Base-by-base conservation (phyloP, 2,113 vertebrate genomes). In the Mugil cephalus region DNA sequence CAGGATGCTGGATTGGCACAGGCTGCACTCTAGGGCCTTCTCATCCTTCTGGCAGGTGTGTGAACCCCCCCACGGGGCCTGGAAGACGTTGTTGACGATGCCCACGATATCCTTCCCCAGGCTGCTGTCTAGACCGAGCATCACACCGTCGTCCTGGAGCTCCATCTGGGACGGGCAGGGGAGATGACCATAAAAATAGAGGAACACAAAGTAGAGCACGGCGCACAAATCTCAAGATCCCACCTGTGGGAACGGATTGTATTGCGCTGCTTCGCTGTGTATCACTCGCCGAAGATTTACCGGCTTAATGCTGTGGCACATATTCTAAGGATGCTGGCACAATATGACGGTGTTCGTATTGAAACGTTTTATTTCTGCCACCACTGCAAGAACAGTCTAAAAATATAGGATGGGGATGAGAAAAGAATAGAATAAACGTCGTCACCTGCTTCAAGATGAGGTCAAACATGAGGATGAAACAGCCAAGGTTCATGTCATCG, bases 391-490 rank as follows among this genome's bases (percentile, higher is more conserved):
- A n/a, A n/a, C n/a, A n/a, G n/a, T n/a, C n/a, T n/a, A 30, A 30
- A 30, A 30, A 30, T 30, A 30, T 30, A 30, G 24, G 24, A 30
- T 5, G 5, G 3, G 24, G 24, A 30, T 5, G 24, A 30, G 24
- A 30, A 30, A 30, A 30, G n/a, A n/a, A n/a, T n/a, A n/a, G n/a
- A n/a, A n/a, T n/a, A n/a, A 46, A 46, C 1, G 15, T 60, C 39
- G 10, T 87, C 93, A 99, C 98, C 97, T 99, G 98, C 89, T 99
- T 99, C 64, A 99, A 89, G 87, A 99, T 94, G 89, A 99, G 96
- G 88, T 99, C 98, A 87, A 99, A 99, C 98, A 99, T 99, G 80
- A 99, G 96, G 89, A 99, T 99, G 93, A 99, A 99, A 93, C 97
- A 99, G 91, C 96, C 96, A 68, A 99, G 94, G 93, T 99, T 99